phyloP scores from a whole-genome alignment of 2,113 vertebrate genomes.

The Alethe diademata region DNA sequence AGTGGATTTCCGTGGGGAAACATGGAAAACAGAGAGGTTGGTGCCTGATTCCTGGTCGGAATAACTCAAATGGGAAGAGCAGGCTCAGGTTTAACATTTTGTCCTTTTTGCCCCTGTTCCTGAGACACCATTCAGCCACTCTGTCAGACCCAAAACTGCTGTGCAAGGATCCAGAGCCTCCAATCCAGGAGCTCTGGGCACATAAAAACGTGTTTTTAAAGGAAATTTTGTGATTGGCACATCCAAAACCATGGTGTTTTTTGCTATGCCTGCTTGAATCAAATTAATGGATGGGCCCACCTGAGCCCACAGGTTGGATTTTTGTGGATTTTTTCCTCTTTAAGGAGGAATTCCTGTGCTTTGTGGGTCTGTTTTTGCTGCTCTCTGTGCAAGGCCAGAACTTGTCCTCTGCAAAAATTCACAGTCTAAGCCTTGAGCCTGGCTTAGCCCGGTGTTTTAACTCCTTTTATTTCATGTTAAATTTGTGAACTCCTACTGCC shows the following conservation, averaged over 20 bases:
- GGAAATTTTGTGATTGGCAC: not conserved
- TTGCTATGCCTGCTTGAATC: not conserved
- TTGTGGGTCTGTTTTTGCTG: not conserved
- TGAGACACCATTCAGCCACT: not conserved
- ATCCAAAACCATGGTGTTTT: fast-evolving
- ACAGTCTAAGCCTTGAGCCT: not conserved
- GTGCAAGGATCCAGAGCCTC: not conserved
- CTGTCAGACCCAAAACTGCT: not conserved
- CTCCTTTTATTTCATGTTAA: not conserved
- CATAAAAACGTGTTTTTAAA: not conserved
- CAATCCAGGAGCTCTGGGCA: not conserved
- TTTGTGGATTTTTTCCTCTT: not conserved
- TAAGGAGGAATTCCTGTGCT: not conserved
- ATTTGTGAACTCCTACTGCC: not conserved
- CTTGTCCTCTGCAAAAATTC: not conserved
- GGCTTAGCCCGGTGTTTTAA: not conserved
- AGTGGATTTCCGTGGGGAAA: not conserved
- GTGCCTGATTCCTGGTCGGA: not conserved
- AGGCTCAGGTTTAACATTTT: not conserved
- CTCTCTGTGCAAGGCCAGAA: not conserved
- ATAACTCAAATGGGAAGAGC: not conserved
- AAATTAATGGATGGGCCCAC: not conserved
- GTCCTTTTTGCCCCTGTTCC: not conserved
- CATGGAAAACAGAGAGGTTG: not conserved
- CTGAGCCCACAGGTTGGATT: fast-evolving